Conservation (phyloP, 1,140 invertebrate species). For the Drosophila tropicalis region DNA sequence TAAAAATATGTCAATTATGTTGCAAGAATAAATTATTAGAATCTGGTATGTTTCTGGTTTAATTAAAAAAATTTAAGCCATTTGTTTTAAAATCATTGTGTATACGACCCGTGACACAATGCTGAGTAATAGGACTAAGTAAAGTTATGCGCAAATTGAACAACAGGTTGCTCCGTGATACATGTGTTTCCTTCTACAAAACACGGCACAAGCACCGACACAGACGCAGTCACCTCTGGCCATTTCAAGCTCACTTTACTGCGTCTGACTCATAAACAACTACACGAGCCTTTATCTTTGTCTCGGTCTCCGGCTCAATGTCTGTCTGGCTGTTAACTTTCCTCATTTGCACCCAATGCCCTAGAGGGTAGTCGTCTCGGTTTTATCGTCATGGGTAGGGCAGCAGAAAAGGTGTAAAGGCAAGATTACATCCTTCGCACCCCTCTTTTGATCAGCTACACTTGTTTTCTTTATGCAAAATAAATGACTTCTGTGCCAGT, state of each 20-base stretch:
- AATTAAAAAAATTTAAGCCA: no score
- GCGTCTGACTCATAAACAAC: slow-evolving; percentile 64
- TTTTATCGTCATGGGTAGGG: neutral
- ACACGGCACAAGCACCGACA: slow-evolving; percentile 12
- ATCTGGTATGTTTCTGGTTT: no score
- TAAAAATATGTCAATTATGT: no score
- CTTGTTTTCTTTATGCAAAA: slow-evolving; percentile 61
- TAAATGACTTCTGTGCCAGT: slow-evolving; percentile 51
- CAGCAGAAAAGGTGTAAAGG: neutral
- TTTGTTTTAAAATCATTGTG: slow-evolving; percentile 2
- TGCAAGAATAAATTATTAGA: no score
- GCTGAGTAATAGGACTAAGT: slow-evolving; percentile 8
- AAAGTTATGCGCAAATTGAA: slow-evolving; percentile 45
- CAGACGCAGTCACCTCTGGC: slow-evolving; percentile 36
- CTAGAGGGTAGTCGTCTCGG: slow-evolving; percentile 29
- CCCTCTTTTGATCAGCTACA: neutral
- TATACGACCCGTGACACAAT: slow-evolving; percentile 29
- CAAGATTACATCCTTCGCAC: neutral
- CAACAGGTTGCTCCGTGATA: slow-evolving; percentile 63
- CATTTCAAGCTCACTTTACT: slow-evolving; percentile 47
- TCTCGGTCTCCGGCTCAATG: no score
- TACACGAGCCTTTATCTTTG: neutral
- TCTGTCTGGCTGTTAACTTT: slow-evolving; percentile 41
- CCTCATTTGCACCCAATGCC: slow-evolving; percentile 72
- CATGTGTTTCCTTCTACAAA: slow-evolving; percentile 50